Percentiles rank a stretch among this genome's conserved stretches.
phyloP scores from a whole-genome alignment of 2,888 invertebrate species.

The Heliconius ethilla region DNA sequence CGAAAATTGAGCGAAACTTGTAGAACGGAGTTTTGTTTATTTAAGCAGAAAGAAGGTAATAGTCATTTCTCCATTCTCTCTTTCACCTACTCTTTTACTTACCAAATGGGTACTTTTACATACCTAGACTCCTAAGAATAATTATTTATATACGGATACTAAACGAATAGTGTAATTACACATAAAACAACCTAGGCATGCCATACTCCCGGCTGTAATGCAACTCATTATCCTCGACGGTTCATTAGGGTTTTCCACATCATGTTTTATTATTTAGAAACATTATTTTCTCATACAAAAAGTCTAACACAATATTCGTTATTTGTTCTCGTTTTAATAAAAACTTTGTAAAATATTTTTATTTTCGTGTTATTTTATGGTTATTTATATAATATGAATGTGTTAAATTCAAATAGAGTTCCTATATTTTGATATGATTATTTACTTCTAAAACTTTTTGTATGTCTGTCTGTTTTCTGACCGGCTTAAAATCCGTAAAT shows the following conservation, averaged over 20 bases:
- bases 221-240: conserved; percentile 11
- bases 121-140: neutral
- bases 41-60: neutral
- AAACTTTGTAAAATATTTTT: too few species aligned
- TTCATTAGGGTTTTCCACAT: conserved; percentile 27
- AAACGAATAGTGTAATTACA: conserved; percentile 15
- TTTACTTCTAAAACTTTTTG: too few species aligned
- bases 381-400: neutral
- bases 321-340: conserved; percentile 12
- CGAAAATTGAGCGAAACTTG: too few species aligned
- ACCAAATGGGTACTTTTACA: neutral
- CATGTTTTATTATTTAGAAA: conserved; percentile 21
- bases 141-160: neutral
- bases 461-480: too few species aligned
- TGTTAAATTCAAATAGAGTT: neutral
- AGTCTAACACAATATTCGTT: conserved; percentile 25
- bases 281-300: conserved; percentile 26
- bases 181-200: conserved; percentile 13
- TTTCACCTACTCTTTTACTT: neutral
- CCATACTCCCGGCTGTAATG: conserved; percentile 6
- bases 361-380: too few species aligned
- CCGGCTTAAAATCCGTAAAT: too few species aligned
- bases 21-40: neutral
- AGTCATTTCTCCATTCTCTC: neutral
- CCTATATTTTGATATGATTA: neutral